Conservation (phyloP, 2,113 vertebrate species). For the Dolichallabes microphthalmus region DNA sequence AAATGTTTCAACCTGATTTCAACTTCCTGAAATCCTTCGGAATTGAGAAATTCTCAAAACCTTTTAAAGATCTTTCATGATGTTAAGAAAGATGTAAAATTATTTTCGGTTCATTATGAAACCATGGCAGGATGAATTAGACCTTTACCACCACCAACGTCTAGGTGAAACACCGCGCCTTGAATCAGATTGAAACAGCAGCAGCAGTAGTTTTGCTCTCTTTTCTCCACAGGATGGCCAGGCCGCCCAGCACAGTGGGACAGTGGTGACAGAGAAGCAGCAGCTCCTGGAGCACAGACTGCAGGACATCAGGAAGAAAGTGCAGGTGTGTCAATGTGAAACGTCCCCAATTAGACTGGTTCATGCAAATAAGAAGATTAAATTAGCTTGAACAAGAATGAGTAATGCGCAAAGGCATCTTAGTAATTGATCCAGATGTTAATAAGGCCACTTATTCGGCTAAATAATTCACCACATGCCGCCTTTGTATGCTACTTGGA, state of each 20-base stretch:
- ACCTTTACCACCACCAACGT: too few relatives aligned
- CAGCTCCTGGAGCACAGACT: slow-evolving; percentile 97
- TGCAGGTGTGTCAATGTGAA: slow-evolving; percentile 79
- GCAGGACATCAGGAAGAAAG: slow-evolving; percentile 94
- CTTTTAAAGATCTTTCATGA: too few relatives aligned
- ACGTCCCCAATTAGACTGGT: background rate
- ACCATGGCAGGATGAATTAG: too few relatives aligned
- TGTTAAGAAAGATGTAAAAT: too few relatives aligned
- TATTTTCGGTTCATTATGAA: too few relatives aligned
- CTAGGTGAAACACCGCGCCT: too few relatives aligned
- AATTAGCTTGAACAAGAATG: background rate
- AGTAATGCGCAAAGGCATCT: background rate
- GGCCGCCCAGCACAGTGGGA: slow-evolving; percentile 86
- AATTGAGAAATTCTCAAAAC: too few relatives aligned
- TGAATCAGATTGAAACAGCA: background rate
- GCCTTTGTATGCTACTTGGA: too few relatives aligned
- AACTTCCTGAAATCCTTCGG: too few relatives aligned
- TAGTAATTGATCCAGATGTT: background rate
- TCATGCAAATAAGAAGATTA: background rate
- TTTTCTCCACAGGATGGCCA: slow-evolving; percentile 83
- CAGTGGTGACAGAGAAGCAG: slow-evolving; percentile 95
- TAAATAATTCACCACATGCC: background rate
- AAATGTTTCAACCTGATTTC: too few relatives aligned
- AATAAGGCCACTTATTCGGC: background rate
- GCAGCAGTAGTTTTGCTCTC: background rate